phyloP scores from a whole-genome alignment of 2,888 invertebrate genomes.

The Leucophenga maculata region DNA sequence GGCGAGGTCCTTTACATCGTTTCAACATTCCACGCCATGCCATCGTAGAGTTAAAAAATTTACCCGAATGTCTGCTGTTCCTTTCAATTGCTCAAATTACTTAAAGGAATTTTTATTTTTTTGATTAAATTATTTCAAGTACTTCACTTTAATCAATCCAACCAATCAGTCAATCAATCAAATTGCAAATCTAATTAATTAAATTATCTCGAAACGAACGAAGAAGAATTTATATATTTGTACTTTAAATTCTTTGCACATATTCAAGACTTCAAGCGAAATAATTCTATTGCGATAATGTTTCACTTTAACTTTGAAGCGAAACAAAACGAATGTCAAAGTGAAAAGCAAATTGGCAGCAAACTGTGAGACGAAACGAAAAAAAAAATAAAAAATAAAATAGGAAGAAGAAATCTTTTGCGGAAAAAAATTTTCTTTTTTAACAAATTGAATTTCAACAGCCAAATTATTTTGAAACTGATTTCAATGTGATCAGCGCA shows the following conservation, averaged over 20 bases:
- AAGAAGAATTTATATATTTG: background rate
- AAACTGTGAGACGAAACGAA: background rate
- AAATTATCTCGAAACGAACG: background rate
- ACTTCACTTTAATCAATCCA: too few relatives aligned
- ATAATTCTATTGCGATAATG: slow-evolving; percentile 54
- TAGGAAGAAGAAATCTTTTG: background rate
- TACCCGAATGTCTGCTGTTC: too few relatives aligned
- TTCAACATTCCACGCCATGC: too few relatives aligned
- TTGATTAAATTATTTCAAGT: too few relatives aligned
- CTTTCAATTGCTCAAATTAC: too few relatives aligned
- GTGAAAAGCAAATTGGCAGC: background rate
- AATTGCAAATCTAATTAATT: slow-evolving; percentile 1
- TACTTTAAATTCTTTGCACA: slow-evolving; percentile 26
- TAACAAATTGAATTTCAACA: slow-evolving; percentile 62
- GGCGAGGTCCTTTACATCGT: too few relatives aligned
- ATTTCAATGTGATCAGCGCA: slow-evolving; percentile 59
- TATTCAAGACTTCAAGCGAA: slow-evolving; percentile 45
- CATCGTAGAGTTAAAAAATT: too few relatives aligned
- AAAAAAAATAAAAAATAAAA: background rate
- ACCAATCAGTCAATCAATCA: too few relatives aligned
- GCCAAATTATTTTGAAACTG: slow-evolving; percentile 62
- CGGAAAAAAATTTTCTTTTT: slow-evolving; percentile 41
- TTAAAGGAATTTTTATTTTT: too few relatives aligned
- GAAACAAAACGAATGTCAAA: slow-evolving; percentile 3
- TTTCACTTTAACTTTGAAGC: slow-evolving; percentile 35